Evolutionary conservation across 53 echinoderm and acorn worm genomes (phyloP).

Genomic region (Holothuria leucospilota): DNA sequence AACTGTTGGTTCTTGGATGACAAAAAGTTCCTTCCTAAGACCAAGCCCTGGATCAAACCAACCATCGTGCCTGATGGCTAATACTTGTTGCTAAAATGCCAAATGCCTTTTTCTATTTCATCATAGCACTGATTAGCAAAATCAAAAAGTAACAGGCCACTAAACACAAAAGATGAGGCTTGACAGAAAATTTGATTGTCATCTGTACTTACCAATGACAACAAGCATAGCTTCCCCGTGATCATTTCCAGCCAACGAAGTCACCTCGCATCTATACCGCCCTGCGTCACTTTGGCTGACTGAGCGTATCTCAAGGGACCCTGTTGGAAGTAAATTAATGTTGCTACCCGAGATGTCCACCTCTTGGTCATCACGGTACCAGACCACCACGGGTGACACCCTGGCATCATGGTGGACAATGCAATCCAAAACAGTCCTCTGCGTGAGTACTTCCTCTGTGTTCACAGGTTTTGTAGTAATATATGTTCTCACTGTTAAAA

Average conservation of each 20-base stretch:
- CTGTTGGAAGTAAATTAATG: conserved; percentile 53
- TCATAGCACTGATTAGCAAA: too few species aligned
- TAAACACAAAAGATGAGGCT: too few species aligned
- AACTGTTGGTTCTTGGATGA: too few species aligned
- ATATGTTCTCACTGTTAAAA: conserved; percentile 69
- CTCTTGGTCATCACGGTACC: conserved; percentile 69
- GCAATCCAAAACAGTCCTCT: conserved; percentile 66
- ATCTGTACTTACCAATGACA: conserved; percentile 73
- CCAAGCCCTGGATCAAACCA: too few species aligned
- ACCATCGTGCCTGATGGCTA: too few species aligned
- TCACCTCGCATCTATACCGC: conserved; percentile 76
- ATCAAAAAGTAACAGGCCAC: too few species aligned
- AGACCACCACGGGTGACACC: conserved; percentile 61
- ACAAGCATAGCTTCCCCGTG: conserved; percentile 67
- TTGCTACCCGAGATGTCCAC: conserved; percentile 56
- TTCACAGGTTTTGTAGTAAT: conserved; percentile 67
- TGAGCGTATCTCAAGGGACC: conserved; percentile 73
- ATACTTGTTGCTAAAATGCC: too few species aligned
- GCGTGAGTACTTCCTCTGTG: conserved; percentile 69
- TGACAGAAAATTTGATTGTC: too few species aligned
- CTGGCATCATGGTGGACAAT: conserved; percentile 71
- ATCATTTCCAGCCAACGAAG: conserved; percentile 81
- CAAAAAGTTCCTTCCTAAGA: too few species aligned
- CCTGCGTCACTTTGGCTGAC: conserved; percentile 76
- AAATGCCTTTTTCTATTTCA: too few species aligned